phyloP scores from a whole-genome alignment of 2,888 invertebrate genomes.

The Hypercompe scribonia region DNA sequence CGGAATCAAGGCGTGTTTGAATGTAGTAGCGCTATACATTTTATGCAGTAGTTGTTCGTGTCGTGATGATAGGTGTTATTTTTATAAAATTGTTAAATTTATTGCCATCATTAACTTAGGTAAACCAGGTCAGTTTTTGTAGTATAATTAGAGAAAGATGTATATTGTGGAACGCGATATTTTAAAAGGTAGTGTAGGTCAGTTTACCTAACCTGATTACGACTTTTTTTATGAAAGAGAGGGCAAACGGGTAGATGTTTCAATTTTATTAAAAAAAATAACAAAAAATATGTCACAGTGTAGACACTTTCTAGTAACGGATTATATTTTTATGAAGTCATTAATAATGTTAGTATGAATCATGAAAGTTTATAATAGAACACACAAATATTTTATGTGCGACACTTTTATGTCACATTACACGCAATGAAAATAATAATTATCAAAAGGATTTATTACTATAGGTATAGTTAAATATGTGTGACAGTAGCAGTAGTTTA shows the following conservation, averaged over 20 bases:
- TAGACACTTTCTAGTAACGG: background rate
- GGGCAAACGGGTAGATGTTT: too few species aligned
- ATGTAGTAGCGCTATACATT: constrained; percentile 39
- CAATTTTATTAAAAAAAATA: too few species aligned
- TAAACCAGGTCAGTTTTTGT: background rate
- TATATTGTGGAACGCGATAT: background rate
- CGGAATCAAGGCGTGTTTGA: constrained; percentile 37
- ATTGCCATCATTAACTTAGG: background rate
- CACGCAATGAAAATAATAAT: background rate
- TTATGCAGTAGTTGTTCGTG: constrained; percentile 30
- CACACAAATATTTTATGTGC: too few species aligned
- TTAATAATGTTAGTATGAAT: background rate
- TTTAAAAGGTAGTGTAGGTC: background rate
- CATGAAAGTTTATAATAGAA: background rate
- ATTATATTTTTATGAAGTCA: background rate
- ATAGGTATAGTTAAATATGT: background rate
- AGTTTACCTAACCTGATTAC: too few species aligned
- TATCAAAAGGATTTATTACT: background rate
- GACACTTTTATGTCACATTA: background rate
- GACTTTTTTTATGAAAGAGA: background rate
- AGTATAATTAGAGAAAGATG: background rate
- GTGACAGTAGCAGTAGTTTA: background rate
- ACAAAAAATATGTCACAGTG: background rate
- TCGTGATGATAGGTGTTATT: constrained; percentile 14
- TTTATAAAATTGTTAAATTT: background rate